Conservation (phyloP, 2,113 vertebrate genomes). For the Otocyon megalotis region DNA sequence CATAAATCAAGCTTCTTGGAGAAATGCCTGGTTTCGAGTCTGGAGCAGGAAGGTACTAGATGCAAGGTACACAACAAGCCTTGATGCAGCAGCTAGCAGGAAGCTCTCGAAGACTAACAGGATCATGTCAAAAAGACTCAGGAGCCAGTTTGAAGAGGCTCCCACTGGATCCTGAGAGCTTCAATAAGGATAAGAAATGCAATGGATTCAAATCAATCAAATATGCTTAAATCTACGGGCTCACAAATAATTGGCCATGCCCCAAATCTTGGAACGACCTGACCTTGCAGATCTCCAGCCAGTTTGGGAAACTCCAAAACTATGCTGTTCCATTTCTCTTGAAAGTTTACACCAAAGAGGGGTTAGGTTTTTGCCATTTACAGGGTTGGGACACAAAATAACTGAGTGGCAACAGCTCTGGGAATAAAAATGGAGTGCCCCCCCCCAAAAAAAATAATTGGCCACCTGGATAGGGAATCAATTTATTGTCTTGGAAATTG, state of each 20-base stretch:
- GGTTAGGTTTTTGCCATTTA: not conserved
- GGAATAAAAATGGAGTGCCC: constrained; percentile 48
- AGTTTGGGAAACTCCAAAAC: constrained; percentile 36
- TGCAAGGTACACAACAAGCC: not conserved
- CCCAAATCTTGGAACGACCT: not conserved
- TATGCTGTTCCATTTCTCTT: not conserved
- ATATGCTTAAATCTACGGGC: not conserved
- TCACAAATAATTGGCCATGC: not conserved
- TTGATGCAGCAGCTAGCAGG: not conserved
- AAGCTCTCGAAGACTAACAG: not conserved
- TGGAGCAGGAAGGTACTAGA: not conserved
- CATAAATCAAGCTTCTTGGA: not conserved
- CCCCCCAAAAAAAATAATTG: not conserved
- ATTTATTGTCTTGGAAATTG: constrained; percentile 16
- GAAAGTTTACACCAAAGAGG: constrained; percentile 8
- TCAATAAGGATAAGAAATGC: not conserved
- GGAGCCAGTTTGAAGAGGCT: not conserved
- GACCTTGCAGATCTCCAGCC: not conserved
- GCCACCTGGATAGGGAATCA: not conserved
- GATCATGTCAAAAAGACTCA: not conserved
- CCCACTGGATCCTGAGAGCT: not conserved
- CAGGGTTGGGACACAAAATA: constrained; percentile 12
- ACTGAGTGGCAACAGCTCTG: not conserved
- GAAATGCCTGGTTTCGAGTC: not conserved
- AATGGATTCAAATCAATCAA: constrained; percentile 30